A percentile compares a stretch with the other conserved stretches of the same genome.
These are phyloP conservation scores for Eubasilissa splendida DNA, from an alignment of 2,888 invertebrate species.

Conservation along the genomic window DNA sequence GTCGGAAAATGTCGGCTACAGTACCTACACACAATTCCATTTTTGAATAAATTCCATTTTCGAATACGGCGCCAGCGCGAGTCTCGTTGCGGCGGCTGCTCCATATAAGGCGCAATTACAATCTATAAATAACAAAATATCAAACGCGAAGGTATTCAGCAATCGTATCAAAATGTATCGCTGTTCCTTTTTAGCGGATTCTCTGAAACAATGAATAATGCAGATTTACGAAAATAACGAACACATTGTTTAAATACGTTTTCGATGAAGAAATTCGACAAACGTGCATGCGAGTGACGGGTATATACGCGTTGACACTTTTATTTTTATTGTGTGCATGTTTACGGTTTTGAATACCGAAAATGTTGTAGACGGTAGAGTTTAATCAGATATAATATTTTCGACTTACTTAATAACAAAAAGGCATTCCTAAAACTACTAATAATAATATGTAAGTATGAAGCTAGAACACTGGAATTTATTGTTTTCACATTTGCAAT, in stretches of 20 bases:
- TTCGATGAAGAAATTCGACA: not conserved
- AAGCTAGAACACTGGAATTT: too few species aligned
- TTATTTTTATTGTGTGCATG: not conserved
- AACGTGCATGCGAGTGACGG: not conserved
- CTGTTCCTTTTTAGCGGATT: not conserved
- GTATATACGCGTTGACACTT: not conserved
- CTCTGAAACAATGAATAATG: slow-evolving; percentile 18
- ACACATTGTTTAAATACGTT: not conserved
- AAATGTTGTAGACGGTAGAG: too few species aligned
- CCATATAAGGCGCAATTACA: slow-evolving; percentile 32
- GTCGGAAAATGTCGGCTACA: not conserved
- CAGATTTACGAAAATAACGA: not conserved
- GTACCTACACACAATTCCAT: not conserved
- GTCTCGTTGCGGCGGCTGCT: slow-evolving; percentile 8
- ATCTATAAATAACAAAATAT: slow-evolving; percentile 43
- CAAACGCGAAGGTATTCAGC: slow-evolving; percentile 39
- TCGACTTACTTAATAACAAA: too few species aligned
- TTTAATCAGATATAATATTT: too few species aligned
- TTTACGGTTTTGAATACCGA: too few species aligned
- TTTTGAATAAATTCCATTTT: slow-evolving; percentile 5
- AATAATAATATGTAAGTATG: too few species aligned
- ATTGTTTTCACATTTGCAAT: too few species aligned
- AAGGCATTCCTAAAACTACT: too few species aligned
- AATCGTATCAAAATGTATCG: not conserved
- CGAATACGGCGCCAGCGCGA: slow-evolving; percentile 10